Evolutionary conservation across 2,888 invertebrate species (phyloP), one percentile per base, ranked within the genome.

Genomic region (Calameuta idolon): DNA sequence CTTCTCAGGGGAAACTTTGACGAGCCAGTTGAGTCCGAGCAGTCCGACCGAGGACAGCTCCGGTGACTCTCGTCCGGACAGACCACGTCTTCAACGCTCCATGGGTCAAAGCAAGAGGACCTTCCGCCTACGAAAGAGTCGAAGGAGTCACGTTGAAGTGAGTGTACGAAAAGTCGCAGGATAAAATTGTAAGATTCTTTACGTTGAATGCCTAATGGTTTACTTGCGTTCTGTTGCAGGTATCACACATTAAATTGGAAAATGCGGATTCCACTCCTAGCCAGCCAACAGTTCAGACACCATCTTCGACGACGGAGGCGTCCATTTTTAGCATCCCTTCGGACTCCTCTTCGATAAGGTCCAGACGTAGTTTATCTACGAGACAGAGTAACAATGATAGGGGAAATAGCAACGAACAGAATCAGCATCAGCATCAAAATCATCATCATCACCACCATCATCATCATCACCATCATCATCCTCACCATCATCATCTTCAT

Each of bases 31-130:
- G 79, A 96, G 96, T 73, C 96, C 96, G 33, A 94, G 93, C 84
- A 95, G 95, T 90, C 95, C 95, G 37, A 94, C 92, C 69, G 95
- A 95, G 88, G 95, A 95, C 84, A 94, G 94, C 85, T 94, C 95
- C 1, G 95, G 94, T 33, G 94, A 94, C 89, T 92, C 88, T 78
- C 90, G 92, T 89, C 91, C 93, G 86, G 91, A 93, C 91, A 92
- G 94, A 89, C 95, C 96, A 55, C 93, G 97, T 5, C 93, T 98
- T 79, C 98, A 98, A 89, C 94, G 98, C 33, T 96, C 98, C 77
- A 98, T 98, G 92, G 98, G 97, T 68, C 98, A 97, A 89, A 98
- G 98, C 87, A 94, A 98, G 86, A 98, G 97, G 92, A 98, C 98
- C 0, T 98, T 98, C 92, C 95, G 98, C 81, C 94, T 97, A 80